Conservation (phyloP, 2,113 vertebrate genomes). For the Zonotrichia leucophrys region DNA sequence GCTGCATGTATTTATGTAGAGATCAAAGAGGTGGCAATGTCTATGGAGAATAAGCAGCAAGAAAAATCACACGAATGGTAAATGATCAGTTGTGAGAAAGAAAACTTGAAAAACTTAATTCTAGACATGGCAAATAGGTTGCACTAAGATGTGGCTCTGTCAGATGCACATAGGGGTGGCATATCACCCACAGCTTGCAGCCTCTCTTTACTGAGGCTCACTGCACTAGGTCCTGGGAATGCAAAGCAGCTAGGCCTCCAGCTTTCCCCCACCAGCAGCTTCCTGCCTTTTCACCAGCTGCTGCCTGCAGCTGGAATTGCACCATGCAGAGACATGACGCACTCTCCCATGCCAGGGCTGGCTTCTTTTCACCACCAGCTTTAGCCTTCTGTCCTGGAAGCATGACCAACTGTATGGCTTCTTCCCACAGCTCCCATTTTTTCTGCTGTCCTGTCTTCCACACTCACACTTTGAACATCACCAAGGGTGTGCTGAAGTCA, state of each 20-base stretch:
- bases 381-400: background rate
- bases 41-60: constrained; percentile 45
- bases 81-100: constrained; percentile 64
- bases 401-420: background rate
- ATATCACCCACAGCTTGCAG: background rate
- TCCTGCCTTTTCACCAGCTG: background rate
- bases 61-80: constrained; percentile 46
- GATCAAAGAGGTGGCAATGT: constrained; percentile 31
- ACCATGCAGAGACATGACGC: accelerated
- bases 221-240: background rate
- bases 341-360: background rate
- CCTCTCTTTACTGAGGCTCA: accelerated
- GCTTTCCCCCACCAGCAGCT: background rate
- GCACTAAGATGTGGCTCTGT: background rate
- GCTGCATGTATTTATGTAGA: constrained; percentile 38
- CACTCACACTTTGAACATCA: background rate
- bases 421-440: background rate
- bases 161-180: background rate
- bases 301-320: background rate
- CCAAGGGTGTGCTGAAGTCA: background rate
- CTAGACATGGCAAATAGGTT: constrained; percentile 11
- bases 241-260: background rate
- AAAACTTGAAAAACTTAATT: constrained; percentile 67
- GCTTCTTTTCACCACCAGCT: background rate
- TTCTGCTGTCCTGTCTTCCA: background rate